Conservation (phyloP, 2,888 invertebrate genomes). For the Troides oblongomaculatus region DNA sequence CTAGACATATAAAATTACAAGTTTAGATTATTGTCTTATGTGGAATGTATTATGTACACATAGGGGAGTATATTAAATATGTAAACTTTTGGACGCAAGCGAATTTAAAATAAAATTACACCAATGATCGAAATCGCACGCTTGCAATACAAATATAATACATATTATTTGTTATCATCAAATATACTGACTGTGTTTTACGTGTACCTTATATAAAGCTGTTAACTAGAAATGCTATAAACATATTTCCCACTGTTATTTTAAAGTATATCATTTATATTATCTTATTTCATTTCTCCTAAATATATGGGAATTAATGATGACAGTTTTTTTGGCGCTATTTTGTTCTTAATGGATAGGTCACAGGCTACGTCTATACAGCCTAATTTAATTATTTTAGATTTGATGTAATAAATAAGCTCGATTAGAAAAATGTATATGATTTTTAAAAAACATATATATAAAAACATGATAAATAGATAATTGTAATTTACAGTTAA, state of each 20-base stretch:
- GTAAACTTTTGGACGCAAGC: slow-evolving; percentile 9
- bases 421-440: slow-evolving; percentile 2
- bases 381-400: not conserved
- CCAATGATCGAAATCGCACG: not conserved
- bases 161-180: not conserved
- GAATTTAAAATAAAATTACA: slow-evolving; percentile 4
- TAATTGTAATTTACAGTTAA: not conserved
- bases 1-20: slow-evolving; percentile 16
- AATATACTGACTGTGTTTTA: slow-evolving; percentile 3
- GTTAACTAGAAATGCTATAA: slow-evolving; percentile 31
- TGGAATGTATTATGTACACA: slow-evolving; percentile 31
- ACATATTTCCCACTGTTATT: not conserved
- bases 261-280: not conserved
- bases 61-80: slow-evolving; percentile 3
- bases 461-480: not conserved
- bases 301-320: not conserved
- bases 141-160: not conserved
- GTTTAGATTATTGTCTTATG: slow-evolving; percentile 29
- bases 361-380: not conserved
- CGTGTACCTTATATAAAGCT: slow-evolving; percentile 17
- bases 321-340: not conserved
- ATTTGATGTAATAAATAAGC: not conserved
- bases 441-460: too few relatives aligned
- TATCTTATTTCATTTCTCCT: not conserved
- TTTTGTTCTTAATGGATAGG: not conserved